A percentile compares a stretch with the other conserved stretches of the same genome.
Evolutionary conservation across 2,888 invertebrate species (phyloP).

Genomic region (Tricholauxania praeusta): DNA sequence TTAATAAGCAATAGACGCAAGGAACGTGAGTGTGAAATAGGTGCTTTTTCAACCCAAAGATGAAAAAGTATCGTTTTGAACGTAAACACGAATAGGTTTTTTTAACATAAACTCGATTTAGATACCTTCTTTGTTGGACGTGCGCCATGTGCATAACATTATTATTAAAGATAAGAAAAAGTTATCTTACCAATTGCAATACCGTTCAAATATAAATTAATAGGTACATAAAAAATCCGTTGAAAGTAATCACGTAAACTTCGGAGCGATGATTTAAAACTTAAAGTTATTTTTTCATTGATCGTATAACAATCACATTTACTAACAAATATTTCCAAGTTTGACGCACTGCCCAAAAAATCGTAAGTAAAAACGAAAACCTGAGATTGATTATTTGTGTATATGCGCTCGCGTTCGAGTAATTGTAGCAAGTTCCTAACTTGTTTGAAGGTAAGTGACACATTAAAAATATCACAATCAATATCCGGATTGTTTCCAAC

Average conservation of each 20-base stretch:
- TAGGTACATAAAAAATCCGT: slow-evolving; percentile 66
- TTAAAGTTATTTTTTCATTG: slow-evolving; percentile 69
- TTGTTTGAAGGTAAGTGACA: slow-evolving; percentile 58
- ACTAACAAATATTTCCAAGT: slow-evolving; percentile 56
- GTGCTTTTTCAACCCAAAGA: too few relatives aligned
- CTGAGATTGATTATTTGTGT: slow-evolving; percentile 10
- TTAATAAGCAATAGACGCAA: too few relatives aligned
- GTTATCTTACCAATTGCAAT: slow-evolving; percentile 59
- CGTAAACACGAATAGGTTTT: too few relatives aligned
- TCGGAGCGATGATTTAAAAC: slow-evolving; percentile 68
- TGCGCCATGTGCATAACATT: too few relatives aligned
- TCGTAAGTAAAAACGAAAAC: slow-evolving; percentile 57
- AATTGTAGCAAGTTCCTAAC: slow-evolving; percentile 56
- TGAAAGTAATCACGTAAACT: slow-evolving; percentile 68
- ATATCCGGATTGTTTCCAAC: slow-evolving; percentile 61
- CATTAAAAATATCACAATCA: slow-evolving; percentile 62
- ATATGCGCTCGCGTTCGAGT: slow-evolving; percentile 46
- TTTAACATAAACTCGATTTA: too few relatives aligned
- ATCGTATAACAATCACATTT: slow-evolving; percentile 60
- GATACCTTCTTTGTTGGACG: too few relatives aligned
- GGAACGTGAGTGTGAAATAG: too few relatives aligned
- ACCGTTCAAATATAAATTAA: slow-evolving; percentile 67
- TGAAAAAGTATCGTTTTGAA: too few relatives aligned
- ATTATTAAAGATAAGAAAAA: not conserved
- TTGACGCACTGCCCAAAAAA: slow-evolving; percentile 61